Conservation (phyloP, 2,888 invertebrate genomes). For the Nyleta sp. region DNA sequence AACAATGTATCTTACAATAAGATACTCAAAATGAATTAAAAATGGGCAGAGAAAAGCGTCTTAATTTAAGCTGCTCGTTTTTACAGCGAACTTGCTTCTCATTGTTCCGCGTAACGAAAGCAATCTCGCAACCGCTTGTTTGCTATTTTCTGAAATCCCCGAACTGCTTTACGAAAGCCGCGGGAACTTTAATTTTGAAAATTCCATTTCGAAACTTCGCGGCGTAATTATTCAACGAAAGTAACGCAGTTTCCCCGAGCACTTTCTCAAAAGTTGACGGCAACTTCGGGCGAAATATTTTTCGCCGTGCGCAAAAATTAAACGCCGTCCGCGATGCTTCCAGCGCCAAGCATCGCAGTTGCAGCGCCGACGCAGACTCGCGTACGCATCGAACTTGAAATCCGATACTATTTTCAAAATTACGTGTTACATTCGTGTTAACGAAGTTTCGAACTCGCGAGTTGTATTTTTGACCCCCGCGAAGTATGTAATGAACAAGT, state of each 20-base stretch:
- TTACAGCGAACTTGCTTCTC: too few species aligned
- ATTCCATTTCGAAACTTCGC: neutral
- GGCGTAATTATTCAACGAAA: neutral
- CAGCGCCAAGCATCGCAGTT: too few species aligned
- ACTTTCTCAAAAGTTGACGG: neutral
- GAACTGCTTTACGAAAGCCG: too few species aligned
- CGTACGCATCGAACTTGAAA: slow-evolving; percentile 20
- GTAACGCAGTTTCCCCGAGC: neutral
- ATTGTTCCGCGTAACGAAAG: too few species aligned
- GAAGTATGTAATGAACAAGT: slow-evolving; percentile 50
- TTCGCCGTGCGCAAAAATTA: too few species aligned
- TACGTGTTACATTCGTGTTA: slow-evolving; percentile 26
- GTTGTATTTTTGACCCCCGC: slow-evolving; percentile 43
- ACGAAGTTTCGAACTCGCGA: slow-evolving; percentile 35
- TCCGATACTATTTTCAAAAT: slow-evolving; percentile 35
- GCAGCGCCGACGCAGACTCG: neutral
- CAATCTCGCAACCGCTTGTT: neutral
- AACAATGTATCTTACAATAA: too few species aligned
- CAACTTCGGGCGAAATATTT: too few species aligned
- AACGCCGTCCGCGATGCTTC: too few species aligned
- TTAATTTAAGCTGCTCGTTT: too few species aligned
- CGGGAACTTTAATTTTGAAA: neutral
- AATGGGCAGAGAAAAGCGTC: too few species aligned
- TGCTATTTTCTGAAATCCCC: neutral
- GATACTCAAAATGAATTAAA: too few species aligned